Percentiles rank a stretch among this genome's conserved stretches.
Evolutionary conservation across 2,113 vertebrate genomes (phyloP).

Genomic region (Tapirus terrestris): DNA sequence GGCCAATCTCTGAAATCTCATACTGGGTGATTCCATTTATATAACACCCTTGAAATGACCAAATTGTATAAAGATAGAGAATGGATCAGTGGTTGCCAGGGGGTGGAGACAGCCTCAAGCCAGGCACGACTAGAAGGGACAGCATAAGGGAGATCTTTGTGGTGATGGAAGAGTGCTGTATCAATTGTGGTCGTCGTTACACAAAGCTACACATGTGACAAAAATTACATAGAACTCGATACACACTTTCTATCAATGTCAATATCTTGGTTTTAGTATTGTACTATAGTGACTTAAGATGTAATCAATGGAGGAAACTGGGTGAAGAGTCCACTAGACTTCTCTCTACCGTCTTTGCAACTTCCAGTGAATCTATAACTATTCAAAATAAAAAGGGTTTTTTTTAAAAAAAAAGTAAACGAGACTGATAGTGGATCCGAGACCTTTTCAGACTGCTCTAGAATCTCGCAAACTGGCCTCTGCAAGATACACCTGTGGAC

Average conservation of each 20-base stretch:
- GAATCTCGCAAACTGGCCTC: not conserved
- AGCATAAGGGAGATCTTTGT: not conserved
- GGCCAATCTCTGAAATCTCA: not conserved
- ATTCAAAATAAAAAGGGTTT: not conserved
- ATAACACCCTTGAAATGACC: not conserved
- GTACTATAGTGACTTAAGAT: not conserved
- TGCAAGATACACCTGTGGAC: not conserved
- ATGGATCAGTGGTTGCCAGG: not conserved
- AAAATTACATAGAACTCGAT: not conserved
- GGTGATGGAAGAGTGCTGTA: not conserved
- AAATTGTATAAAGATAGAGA: not conserved
- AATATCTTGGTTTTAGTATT: not conserved
- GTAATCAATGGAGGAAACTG: not conserved
- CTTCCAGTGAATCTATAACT: not conserved
- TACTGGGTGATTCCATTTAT: not conserved
- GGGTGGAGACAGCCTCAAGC: not conserved
- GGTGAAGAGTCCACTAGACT: fast-evolving
- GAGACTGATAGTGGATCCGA: not conserved
- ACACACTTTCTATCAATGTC: not conserved
- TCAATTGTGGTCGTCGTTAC: not conserved
- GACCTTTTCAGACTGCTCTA: not conserved
- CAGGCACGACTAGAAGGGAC: not conserved
- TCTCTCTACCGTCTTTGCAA: not conserved
- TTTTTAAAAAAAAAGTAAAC: not conserved
- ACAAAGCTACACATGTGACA: not conserved